Percentiles rank a stretch among this genome's conserved stretches.
Conservation (phyloP, 1,140 invertebrate genomes). For the Hylyphantes graminicola region DNA sequence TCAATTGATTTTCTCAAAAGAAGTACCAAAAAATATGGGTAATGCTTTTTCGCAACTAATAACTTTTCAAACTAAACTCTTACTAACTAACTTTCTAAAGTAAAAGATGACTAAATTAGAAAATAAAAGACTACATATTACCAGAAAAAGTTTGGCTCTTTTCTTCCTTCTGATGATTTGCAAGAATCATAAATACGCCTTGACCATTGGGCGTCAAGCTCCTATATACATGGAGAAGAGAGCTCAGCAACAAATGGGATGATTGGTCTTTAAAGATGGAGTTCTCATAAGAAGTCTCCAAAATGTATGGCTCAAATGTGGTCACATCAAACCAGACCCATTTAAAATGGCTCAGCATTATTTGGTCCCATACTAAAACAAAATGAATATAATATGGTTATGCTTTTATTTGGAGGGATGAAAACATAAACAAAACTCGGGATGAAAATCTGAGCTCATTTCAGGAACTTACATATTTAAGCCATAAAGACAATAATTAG, state of each 20-base stretch:
- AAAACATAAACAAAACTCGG: too few relatives aligned
- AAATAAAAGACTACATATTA: conserved; percentile 15
- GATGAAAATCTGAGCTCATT: too few relatives aligned
- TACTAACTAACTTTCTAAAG: too few relatives aligned
- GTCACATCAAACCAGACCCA: conserved; percentile 89
- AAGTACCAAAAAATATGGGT: too few relatives aligned
- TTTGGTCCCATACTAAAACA: conserved; percentile 87
- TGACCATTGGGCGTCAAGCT: conserved; percentile 89
- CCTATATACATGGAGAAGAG: conserved; percentile 86
- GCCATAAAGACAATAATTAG: too few relatives aligned
- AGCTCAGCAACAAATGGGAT: conserved; percentile 82
- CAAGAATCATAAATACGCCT: conserved; percentile 83
- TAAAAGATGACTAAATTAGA: neutral
- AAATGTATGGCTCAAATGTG: conserved; percentile 82
- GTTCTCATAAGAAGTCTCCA: conserved; percentile 90
- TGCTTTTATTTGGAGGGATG: too few relatives aligned
- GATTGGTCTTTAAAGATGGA: conserved; percentile 80
- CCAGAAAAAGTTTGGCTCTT: conserved; percentile 30
- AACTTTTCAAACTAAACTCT: too few relatives aligned
- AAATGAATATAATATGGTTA: neutral
- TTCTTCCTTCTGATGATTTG: conserved; percentile 47
- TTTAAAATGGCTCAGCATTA: conserved; percentile 82
- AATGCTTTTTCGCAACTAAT: neutral
- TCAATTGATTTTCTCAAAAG: too few relatives aligned
- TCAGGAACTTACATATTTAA: too few relatives aligned